Percentiles rank a stretch among this genome's conserved stretches.
These are phyloP conservation scores for Bombus ignitus DNA, from an alignment of 1,140 invertebrate genomes.

Conservation along the genomic window DNA sequence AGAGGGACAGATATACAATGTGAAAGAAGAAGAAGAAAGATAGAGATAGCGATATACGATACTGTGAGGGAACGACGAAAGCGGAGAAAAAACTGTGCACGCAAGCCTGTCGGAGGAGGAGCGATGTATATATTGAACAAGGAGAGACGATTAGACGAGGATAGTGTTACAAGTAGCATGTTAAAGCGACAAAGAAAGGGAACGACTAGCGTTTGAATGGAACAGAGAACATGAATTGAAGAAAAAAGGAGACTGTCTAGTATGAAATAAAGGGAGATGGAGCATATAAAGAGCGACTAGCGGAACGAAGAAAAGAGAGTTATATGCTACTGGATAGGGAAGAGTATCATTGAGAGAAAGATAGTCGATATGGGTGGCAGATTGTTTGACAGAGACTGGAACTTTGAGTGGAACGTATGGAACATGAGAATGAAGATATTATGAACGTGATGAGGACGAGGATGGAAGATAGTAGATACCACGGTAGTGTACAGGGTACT, in stretches of 20 bases:
- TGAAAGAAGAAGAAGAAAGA: neutral
- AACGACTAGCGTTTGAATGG: neutral
- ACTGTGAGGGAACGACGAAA: constrained; percentile 10
- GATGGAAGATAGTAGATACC: neutral
- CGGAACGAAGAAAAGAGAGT: neutral
- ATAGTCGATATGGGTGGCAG: neutral
- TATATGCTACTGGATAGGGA: neutral
- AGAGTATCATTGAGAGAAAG: neutral
- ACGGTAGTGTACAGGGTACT: too few species aligned
- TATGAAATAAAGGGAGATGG: neutral
- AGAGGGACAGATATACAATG: constrained; percentile 17
- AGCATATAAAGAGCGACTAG: neutral
- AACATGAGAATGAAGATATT: neutral
- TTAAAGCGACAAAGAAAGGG: neutral
- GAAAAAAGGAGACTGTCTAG: neutral
- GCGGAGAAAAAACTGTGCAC: constrained; percentile 21
- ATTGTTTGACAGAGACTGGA: neutral
- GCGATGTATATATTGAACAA: neutral
- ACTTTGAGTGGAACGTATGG: neutral
- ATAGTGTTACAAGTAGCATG: neutral
- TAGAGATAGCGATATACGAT: constrained; percentile 26
- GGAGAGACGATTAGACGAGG: neutral
- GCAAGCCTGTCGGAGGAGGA: constrained; percentile 20
- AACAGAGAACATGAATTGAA: neutral
- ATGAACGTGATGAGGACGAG: neutral